These are phyloP conservation scores for Aselliscus stoliczkanus DNA, from an alignment of 2,797 vertebrate species.

Conservation along the genomic window DNA sequence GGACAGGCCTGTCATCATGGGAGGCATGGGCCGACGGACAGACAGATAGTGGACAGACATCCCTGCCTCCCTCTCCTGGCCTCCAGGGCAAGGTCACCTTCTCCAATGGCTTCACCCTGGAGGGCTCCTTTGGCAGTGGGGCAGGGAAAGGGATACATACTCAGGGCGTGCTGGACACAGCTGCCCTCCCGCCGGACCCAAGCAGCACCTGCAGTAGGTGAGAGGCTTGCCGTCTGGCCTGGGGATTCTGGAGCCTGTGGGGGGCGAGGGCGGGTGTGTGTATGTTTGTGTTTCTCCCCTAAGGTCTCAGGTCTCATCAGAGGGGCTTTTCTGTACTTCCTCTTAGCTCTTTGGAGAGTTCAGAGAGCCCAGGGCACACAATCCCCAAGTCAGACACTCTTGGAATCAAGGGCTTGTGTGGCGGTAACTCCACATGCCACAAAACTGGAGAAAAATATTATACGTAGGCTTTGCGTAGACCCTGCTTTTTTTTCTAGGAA, in stretches of 20 bases:
- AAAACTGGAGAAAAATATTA: not conserved
- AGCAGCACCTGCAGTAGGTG: slow-evolving; percentile 56
- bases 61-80: not conserved
- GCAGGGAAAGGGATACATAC: slow-evolving; percentile 74
- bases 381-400: not conserved
- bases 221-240: not conserved
- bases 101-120: slow-evolving; percentile 80
- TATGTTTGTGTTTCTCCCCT: not conserved
- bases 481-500: not conserved
- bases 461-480: not conserved
- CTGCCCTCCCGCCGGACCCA: slow-evolving; percentile 50
- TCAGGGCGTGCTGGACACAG: slow-evolving; percentile 76
- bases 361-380: not conserved
- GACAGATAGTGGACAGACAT: not conserved
- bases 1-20: not conserved
- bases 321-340: not conserved
- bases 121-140: slow-evolving; percentile 78
- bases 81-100: slow-evolving; percentile 84
- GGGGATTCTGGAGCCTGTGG: not conserved
- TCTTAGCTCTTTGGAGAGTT: not conserved
- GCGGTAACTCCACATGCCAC: not conserved
- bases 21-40: not conserved
- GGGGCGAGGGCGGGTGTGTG: not conserved
- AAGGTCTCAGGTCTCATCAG: not conserved
- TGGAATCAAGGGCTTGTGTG: not conserved